These are phyloP conservation scores for Aphaenogaster ashmeadi DNA, from an alignment of 1,140 invertebrate species.

Conservation along the genomic window DNA sequence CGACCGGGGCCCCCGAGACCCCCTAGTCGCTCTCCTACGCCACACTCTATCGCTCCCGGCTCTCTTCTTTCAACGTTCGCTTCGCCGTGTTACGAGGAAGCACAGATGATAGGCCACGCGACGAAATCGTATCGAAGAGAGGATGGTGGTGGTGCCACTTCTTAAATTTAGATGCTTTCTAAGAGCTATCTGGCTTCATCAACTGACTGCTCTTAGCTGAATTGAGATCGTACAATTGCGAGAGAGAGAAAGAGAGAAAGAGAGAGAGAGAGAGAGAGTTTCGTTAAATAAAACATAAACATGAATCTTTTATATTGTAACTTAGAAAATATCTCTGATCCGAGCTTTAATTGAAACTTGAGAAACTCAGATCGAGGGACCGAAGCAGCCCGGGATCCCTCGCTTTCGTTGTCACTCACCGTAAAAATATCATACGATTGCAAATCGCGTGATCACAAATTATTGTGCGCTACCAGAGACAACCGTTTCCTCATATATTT, in stretches of 20 bases:
- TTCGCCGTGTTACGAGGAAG: slow-evolving; percentile 61
- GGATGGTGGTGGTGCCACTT: slow-evolving; percentile 61
- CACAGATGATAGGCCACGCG: slow-evolving; percentile 57
- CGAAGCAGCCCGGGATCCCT: background rate
- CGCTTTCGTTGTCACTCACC: slow-evolving; percentile 3
- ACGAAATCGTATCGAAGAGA: slow-evolving; percentile 67
- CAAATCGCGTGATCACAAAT: slow-evolving; percentile 27
- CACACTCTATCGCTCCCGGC: background rate
- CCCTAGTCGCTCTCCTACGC: background rate
- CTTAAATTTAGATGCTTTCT: slow-evolving; percentile 75
- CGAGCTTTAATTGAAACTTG: slow-evolving; percentile 22
- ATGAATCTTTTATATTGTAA: background rate
- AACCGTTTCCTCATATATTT: slow-evolving; percentile 31
- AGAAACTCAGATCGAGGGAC: background rate
- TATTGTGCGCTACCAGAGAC: background rate
- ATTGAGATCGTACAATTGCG: background rate
- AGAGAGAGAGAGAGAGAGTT: background rate
- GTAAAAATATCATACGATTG: slow-evolving; percentile 32
- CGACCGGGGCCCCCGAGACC: slow-evolving; percentile 8
- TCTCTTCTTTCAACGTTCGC: slow-evolving; percentile 32
- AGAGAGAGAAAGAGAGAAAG: background rate
- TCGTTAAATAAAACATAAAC: background rate
- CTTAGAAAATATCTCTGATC: background rate
- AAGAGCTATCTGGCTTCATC: slow-evolving; percentile 43
- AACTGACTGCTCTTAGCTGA: slow-evolving; percentile 7